A percentile compares a stretch with the other conserved stretches of the same genome.
Conservation (phyloP, 2,888 invertebrate species). For the Eristalis intricaria region DNA sequence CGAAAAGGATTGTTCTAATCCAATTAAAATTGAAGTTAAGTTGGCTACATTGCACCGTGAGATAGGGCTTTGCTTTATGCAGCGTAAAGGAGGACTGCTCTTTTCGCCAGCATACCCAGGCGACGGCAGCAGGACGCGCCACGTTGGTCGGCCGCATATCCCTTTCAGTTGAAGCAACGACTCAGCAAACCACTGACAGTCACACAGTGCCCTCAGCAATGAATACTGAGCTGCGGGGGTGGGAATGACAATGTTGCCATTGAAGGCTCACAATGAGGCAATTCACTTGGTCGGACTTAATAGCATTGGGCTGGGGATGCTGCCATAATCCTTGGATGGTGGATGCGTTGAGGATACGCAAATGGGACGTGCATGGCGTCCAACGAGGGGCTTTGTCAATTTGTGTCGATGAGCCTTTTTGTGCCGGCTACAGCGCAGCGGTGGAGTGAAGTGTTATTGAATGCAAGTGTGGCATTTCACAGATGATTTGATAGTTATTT, state of each 20-base stretch:
- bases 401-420: conserved; percentile 40
- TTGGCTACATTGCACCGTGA: conserved; percentile 54
- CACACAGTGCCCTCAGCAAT: conserved; percentile 34
- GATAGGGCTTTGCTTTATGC: conserved; percentile 57
- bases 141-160: conserved; percentile 1
- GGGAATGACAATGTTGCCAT: conserved; percentile 30
- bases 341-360: conserved; percentile 7
- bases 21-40: conserved; percentile 69
- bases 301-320: conserved; percentile 10
- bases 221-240: neutral
- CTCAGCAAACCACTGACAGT: conserved; percentile 42
- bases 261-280: conserved; percentile 60
- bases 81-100: conserved; percentile 38
- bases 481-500: neutral
- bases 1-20: conserved; percentile 62
- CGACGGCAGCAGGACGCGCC: neutral
- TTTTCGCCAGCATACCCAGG: conserved; percentile 32
- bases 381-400: conserved; percentile 52
- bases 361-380: neutral
- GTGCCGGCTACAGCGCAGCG: neutral
- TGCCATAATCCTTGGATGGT: conserved; percentile 37
- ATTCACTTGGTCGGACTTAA: conserved; percentile 52
- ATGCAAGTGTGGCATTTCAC: neutral
- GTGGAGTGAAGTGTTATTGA: neutral
- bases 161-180: conserved; percentile 41